Percentiles rank a stretch among this genome's conserved stretches.
Conservation (phyloP, 2,113 vertebrate genomes). For the Laticauda laticaudata region DNA sequence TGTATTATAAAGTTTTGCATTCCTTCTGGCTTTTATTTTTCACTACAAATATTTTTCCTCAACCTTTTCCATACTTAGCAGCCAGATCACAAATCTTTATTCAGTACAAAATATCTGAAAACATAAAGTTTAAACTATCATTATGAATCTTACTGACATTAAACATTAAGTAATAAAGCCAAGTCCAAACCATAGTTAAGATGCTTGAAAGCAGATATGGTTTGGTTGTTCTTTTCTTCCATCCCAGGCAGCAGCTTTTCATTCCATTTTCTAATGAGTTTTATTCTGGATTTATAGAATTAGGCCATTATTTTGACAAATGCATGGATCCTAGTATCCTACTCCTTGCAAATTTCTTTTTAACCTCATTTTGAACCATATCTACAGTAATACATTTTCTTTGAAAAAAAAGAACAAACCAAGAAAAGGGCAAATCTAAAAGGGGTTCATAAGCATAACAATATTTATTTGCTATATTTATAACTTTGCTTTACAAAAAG, state of each 20-base stretch:
- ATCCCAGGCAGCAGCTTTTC: not conserved
- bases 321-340: not conserved
- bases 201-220: not conserved
- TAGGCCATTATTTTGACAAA: not conserved
- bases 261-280: not conserved
- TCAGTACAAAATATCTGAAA: not conserved
- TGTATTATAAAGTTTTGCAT: not conserved
- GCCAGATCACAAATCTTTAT: not conserved
- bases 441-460: not conserved
- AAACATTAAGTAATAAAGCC: not conserved
- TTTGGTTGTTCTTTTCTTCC: not conserved
- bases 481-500: not conserved
- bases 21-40: not conserved
- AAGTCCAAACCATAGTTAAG: not conserved
- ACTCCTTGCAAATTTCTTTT: not conserved
- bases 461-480: not conserved
- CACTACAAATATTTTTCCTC: not conserved
- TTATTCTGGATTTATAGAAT: not conserved
- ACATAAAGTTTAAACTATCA: not conserved
- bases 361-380: not conserved
- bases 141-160: not conserved
- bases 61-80: not conserved
- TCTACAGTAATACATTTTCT: not conserved
- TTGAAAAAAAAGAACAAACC: not conserved
- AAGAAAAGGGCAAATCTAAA: not conserved